Base-by-base conservation (phyloP, 2,888 invertebrate genomes). In the Myathropa florea region DNA sequence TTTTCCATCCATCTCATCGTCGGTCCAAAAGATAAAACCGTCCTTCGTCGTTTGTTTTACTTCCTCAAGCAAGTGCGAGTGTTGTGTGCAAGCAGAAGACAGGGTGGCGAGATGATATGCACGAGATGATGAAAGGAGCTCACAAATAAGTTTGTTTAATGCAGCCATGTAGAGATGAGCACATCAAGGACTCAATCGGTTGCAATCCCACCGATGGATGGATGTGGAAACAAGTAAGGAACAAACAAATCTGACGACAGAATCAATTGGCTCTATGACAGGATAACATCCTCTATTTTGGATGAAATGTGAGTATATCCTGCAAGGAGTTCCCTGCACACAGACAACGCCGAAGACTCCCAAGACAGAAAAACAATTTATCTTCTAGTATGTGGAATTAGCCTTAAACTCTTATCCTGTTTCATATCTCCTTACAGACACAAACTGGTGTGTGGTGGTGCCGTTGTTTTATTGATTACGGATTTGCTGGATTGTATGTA, bases 171-270 rank as follows among this genome's bases (percentile, higher is more conserved):
- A 21, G 0, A 39, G 30, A 30, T 10, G 26, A 77, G 59, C 46
- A n/a, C 18, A 63, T 73, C 65, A 71, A 73, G 73, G 70, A 83
- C 75, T 78, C 61, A 78, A 75, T 85, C 68, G 85, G 81, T 77
- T 65, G 60, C 77, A 73, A 65, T 72, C 68, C 78, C 46, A 46
- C 68, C 59, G 59, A 65, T 24, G 23, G 39, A 71, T 67, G 39
- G 23, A 28, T 77, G 72, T 70, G 36, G 12, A 60, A 53, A 39
- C 67, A 70, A 79, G 83, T 79, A 79, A 83, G 83, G 64, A 83
- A 83, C 83, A 86, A 83, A 86, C 86, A 86, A 86, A 83, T 86
- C 86, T 79, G 86, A 79, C 83, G 79, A 86, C 86, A 83, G 78
- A 73, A 82, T 82, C 82, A 86, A 86, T 83, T 86, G 86, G 83